Conservation (phyloP, 2,888 invertebrate species). For the Drosophila crucigera region DNA sequence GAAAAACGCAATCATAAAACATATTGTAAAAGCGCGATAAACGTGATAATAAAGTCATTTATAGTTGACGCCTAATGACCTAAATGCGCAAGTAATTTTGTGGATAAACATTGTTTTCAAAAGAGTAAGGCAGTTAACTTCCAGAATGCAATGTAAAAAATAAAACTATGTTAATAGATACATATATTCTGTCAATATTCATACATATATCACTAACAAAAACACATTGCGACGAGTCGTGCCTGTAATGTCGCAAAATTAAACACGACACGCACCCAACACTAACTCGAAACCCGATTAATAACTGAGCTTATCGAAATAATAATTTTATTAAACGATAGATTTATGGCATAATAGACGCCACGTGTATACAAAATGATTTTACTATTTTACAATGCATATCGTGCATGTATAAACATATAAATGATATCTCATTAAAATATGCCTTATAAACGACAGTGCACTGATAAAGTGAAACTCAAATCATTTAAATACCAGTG, state of each 20-base stretch:
- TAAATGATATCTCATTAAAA: conserved; percentile 1
- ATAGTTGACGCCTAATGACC: not conserved
- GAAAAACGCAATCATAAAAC: not conserved
- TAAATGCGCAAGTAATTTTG: not conserved
- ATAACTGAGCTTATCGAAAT: not conserved
- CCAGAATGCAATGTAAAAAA: not conserved
- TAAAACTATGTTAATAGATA: not conserved
- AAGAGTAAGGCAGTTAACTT: not conserved
- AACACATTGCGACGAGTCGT: not conserved
- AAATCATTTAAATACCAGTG: not conserved
- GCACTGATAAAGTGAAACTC: not conserved
- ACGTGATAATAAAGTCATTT: not conserved
- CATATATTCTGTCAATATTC: not conserved
- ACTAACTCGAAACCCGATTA: too few species aligned
- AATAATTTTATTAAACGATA: not conserved
- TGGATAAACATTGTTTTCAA: too few species aligned
- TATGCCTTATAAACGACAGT: not conserved
- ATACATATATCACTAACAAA: not conserved
- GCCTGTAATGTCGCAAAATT: not conserved
- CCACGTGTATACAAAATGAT: not conserved
- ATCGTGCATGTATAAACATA: not conserved
- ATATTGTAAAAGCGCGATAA: not conserved
- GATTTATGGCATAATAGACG: not conserved
- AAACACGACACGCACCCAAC: conserved; percentile 1
- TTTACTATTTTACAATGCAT: not conserved